phyloP scores from a whole-genome alignment of 2,113 vertebrate species.

The Cynopterus brachyotis region DNA sequence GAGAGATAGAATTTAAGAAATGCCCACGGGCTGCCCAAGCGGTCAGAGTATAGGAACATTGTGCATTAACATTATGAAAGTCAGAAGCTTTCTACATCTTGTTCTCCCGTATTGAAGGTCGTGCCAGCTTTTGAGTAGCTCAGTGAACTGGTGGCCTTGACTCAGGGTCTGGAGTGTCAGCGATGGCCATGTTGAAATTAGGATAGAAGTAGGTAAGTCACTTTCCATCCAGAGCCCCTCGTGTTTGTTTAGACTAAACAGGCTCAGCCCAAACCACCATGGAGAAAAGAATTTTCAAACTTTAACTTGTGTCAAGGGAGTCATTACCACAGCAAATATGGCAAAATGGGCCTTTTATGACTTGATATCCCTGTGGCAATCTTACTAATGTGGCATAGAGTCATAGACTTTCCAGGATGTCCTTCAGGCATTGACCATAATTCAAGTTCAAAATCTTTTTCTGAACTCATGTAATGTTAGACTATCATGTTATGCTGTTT shows the following conservation, averaged over 20 bases:
- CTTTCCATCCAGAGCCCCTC: not conserved
- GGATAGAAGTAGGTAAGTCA: not conserved
- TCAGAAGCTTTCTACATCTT: not conserved
- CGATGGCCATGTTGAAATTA: not conserved
- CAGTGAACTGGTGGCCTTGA: not conserved
- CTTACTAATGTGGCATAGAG: not conserved
- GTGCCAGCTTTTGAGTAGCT: not conserved
- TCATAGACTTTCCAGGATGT: not conserved
- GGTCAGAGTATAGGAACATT: not conserved
- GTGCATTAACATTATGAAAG: not conserved
- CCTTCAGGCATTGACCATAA: conserved; percentile 30
- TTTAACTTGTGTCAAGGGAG: not conserved
- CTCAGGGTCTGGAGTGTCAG: not conserved
- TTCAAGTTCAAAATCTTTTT: conserved; percentile 49
- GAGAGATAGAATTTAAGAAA: not conserved
- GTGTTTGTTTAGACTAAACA: not conserved
- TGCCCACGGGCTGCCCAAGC: not conserved
- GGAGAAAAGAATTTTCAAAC: not conserved
- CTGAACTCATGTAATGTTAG: not conserved
- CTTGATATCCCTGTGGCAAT: not conserved
- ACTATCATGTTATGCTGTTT: conserved; percentile 71
- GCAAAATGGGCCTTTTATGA: not conserved
- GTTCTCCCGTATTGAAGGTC: not conserved
- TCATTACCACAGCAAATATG: not conserved
- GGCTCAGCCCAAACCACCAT: not conserved